phyloP scores from a whole-genome alignment of 1,140 invertebrate genomes.

The Nymphalis io region DNA sequence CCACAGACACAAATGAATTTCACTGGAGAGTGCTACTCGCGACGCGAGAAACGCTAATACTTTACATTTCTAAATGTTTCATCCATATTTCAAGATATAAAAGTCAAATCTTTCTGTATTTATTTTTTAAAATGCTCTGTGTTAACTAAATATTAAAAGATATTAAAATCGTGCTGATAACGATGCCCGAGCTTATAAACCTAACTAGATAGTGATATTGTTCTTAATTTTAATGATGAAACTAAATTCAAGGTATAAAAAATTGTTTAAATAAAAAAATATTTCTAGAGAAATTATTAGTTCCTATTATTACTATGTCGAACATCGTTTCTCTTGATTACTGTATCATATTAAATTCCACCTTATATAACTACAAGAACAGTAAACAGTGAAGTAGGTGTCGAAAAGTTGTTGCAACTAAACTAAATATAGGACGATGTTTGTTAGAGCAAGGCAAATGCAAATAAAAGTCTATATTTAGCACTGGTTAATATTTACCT shows the following conservation, averaged over 20 bases:
- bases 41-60: conserved; percentile 22
- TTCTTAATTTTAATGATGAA: no score
- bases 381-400: background rate
- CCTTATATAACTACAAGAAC: background rate
- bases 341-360: background rate
- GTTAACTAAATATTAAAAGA: no score
- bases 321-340: no score
- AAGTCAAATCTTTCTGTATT: background rate
- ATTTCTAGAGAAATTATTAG: no score
- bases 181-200: no score
- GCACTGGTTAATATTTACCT: background rate
- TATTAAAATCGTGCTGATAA: no score
- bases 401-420: background rate
- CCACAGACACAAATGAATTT: conserved; percentile 30
- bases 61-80: conserved; percentile 20
- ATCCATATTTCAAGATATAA: background rate
- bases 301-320: no score
- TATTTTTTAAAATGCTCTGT: background rate
- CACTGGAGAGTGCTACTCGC: conserved; percentile 19
- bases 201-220: no score
- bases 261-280: no score
- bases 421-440: background rate
- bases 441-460: background rate
- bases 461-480: background rate
- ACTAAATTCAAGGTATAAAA: no score